Percentiles rank a stretch among this genome's conserved stretches.
Conservation (phyloP, 2,797 vertebrate genomes). For the Acanthopagrus latus region DNA sequence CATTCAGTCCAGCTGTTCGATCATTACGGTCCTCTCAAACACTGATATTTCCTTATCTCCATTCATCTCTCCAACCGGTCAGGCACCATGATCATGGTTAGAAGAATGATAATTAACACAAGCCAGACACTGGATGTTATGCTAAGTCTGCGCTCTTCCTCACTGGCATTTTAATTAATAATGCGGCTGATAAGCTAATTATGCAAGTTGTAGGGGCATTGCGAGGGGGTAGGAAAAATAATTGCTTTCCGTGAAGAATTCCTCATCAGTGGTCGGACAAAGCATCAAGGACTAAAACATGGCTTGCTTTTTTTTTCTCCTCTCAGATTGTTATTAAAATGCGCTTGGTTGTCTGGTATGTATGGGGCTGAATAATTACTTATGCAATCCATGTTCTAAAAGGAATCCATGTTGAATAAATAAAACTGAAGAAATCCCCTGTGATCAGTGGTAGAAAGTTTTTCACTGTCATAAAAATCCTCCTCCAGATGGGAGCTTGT, state of each 20-base stretch:
- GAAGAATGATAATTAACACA: slow-evolving; percentile 83
- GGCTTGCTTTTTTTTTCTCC: slow-evolving; percentile 77
- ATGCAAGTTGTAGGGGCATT: slow-evolving; percentile 83
- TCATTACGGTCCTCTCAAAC: slow-evolving; percentile 61
- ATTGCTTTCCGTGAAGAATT: slow-evolving; percentile 86
- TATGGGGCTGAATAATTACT: slow-evolving; percentile 59
- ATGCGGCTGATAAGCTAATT: slow-evolving; percentile 86
- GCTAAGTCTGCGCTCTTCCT: slow-evolving; percentile 73
- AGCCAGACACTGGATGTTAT: slow-evolving; percentile 75
- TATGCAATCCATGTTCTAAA: slow-evolving; percentile 54
- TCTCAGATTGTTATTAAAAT: slow-evolving; percentile 81
- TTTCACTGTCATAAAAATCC: slow-evolving; percentile 14
- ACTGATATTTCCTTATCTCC: slow-evolving; percentile 62
- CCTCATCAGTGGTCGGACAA: slow-evolving; percentile 80
- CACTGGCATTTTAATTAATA: slow-evolving; percentile 87
- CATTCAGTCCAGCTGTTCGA: slow-evolving; percentile 27
- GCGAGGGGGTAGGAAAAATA: slow-evolving; percentile 78
- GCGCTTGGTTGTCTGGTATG: slow-evolving; percentile 56
- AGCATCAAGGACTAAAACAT: slow-evolving; percentile 81
- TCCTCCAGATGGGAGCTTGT: slow-evolving; percentile 15
- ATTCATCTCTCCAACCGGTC: slow-evolving; percentile 48
- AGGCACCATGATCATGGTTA: slow-evolving; percentile 61
- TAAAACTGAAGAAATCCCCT: slow-evolving; percentile 29
- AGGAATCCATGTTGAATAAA: slow-evolving; percentile 55
- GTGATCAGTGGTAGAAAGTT: slow-evolving; percentile 54